Percentiles rank a stretch among this genome's conserved stretches.
These are phyloP conservation scores for Mycetomoellerius zeteki DNA, from an alignment of 1,140 invertebrate genomes.

Conservation along the genomic window DNA sequence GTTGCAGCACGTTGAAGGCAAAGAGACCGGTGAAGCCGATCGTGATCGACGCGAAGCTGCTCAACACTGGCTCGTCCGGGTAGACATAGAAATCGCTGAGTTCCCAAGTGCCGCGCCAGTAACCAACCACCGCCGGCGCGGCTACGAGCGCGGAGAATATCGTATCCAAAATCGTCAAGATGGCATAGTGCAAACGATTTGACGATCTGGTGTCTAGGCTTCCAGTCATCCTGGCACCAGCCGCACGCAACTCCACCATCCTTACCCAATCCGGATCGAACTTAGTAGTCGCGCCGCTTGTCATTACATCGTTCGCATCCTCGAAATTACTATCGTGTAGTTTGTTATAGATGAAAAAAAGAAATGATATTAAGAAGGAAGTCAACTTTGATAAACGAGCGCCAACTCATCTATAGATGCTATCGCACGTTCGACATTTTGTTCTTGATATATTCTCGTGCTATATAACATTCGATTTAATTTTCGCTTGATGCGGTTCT, in stretches of 20 bases:
- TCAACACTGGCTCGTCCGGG: slow-evolving; percentile 88
- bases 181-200: slow-evolving; percentile 86
- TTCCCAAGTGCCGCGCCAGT: slow-evolving; percentile 95
- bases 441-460: slow-evolving; percentile 34
- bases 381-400: neutral
- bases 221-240: slow-evolving; percentile 79
- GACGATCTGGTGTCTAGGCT: slow-evolving; percentile 78
- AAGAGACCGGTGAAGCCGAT: slow-evolving; percentile 91
- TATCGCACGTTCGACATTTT: neutral
- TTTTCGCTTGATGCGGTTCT: neutral
- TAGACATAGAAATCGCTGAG: slow-evolving; percentile 92
- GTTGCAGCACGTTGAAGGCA: slow-evolving; percentile 90
- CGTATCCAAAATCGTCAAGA: slow-evolving; percentile 90
- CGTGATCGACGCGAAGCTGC: slow-evolving; percentile 89
- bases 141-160: slow-evolving; percentile 91
- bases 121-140: slow-evolving; percentile 93
- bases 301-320: slow-evolving; percentile 71
- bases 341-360: too few relatives aligned
- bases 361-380: neutral
- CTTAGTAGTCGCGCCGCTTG: slow-evolving; percentile 72
- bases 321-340: slow-evolving; percentile 11
- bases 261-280: slow-evolving; percentile 78
- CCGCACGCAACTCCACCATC: slow-evolving; percentile 82
- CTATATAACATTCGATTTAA: neutral
- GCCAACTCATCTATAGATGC: too few relatives aligned